Percentiles rank a stretch among this genome's conserved stretches.
Conservation (phyloP, 2,888 invertebrate species). For the Abrostola triplasia region DNA sequence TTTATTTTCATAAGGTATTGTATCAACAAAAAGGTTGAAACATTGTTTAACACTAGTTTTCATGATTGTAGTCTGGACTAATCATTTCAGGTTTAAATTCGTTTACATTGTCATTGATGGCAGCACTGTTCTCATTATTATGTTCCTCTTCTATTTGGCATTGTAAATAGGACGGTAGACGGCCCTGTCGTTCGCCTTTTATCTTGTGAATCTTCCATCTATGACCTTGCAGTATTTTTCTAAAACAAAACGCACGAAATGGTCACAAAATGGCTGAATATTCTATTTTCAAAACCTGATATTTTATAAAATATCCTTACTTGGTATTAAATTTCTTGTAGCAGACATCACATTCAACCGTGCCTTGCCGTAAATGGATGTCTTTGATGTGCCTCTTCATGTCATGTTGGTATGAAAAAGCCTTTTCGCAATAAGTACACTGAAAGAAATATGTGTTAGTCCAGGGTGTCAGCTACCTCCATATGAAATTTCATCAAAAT, state of each 20-base stretch:
- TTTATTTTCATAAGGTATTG: too few relatives aligned
- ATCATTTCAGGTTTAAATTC: conserved; percentile 35
- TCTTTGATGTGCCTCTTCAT: conserved; percentile 81
- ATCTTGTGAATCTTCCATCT: conserved; percentile 82
- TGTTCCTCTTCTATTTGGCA: conserved; percentile 66
- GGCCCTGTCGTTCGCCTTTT: conserved; percentile 78
- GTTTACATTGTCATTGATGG: conserved; percentile 31
- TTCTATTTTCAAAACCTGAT: background rate
- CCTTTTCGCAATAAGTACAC: conserved; percentile 84
- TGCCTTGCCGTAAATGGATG: conserved; percentile 80
- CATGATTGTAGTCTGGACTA: conserved; percentile 34
- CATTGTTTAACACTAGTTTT: background rate
- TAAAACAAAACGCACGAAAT: conserved; percentile 55
- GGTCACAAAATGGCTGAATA: background rate
- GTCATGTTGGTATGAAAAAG: conserved; percentile 81
- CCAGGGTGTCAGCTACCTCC: too few relatives aligned
- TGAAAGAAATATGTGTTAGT: conserved; percentile 69
- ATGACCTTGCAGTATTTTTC: conserved; percentile 84
- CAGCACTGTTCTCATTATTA: conserved; percentile 48
- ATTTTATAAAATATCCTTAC: conserved; percentile 63
- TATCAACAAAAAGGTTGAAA: background rate
- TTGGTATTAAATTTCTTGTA: conserved; percentile 83
- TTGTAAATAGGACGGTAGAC: conserved; percentile 79
- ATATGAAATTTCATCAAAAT: too few relatives aligned
- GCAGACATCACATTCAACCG: conserved; percentile 82